Conservation (phyloP, 2,888 invertebrate species). For the Caradrina kadenii region DNA sequence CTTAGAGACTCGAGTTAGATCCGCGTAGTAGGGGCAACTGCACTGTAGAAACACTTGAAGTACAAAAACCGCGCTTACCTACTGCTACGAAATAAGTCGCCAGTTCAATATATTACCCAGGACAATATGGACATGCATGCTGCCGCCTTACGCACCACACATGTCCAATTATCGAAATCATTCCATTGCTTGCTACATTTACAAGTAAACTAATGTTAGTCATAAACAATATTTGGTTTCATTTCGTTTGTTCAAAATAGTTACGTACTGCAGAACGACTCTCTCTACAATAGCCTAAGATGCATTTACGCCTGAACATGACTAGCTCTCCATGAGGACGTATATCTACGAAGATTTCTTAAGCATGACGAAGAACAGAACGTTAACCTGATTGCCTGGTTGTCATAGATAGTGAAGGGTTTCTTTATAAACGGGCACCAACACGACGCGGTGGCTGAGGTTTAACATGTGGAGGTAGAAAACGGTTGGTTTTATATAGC, state of each 20-base stretch:
- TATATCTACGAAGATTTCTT: background rate
- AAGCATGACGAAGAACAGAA: background rate
- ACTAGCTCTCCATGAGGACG: background rate
- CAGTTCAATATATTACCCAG: background rate
- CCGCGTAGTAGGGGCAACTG: conserved; percentile 13
- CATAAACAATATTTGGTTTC: conserved; percentile 32
- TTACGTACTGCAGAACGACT: too few species aligned
- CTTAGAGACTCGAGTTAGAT: conserved; percentile 29
- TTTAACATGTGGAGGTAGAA: background rate
- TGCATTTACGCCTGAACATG: too few species aligned
- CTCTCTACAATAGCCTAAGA: too few species aligned
- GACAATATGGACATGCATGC: background rate
- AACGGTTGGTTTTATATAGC: conserved; percentile 41
- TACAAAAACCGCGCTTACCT: background rate
- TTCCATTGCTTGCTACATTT: conserved; percentile 9
- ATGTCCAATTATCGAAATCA: background rate
- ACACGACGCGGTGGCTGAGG: background rate
- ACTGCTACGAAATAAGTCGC: background rate
- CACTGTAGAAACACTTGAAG: background rate
- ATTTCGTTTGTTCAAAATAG: conserved; percentile 25
- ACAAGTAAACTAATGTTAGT: conserved; percentile 34
- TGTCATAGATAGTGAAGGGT: background rate
- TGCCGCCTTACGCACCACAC: background rate
- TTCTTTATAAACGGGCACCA: background rate
- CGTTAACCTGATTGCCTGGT: too few species aligned